These are phyloP conservation scores for Caenorhabditis imperialis DNA, from an alignment of 2,888 invertebrate species.

Conservation along the genomic window DNA sequence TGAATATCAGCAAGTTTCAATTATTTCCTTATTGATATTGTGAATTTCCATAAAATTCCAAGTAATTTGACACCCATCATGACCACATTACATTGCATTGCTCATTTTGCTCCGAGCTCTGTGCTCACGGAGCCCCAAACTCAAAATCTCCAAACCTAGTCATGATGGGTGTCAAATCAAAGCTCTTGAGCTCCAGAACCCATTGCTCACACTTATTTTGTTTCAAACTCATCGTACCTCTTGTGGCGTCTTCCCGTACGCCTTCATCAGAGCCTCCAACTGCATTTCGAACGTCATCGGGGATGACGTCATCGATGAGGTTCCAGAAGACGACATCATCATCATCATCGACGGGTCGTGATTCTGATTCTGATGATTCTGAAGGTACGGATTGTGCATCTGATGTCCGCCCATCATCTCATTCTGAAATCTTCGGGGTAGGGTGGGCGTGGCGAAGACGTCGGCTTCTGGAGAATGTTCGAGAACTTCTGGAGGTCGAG, in stretches of 20 bases:
- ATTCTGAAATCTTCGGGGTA: conserved; percentile 6
- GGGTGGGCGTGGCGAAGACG: conserved; percentile 7
- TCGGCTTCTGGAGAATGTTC: conserved; percentile 8
- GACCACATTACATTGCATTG: no score
- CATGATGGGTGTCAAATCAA: no score
- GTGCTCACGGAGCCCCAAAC: no score
- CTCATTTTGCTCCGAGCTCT: no score
- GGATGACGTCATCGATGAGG: conserved; percentile 6
- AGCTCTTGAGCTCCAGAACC: background rate
- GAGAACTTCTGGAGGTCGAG: conserved; percentile 32
- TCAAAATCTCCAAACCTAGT: no score
- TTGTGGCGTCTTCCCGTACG: conserved; percentile 54
- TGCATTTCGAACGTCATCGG: conserved; percentile 49
- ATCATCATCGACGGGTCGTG: conserved; percentile 15
- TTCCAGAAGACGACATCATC: conserved; percentile 9
- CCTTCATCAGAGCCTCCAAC: conserved; percentile 59
- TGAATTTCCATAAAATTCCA: no score
- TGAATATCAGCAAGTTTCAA: no score
- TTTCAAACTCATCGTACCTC: conserved; percentile 49
- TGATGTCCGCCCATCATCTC: background rate
- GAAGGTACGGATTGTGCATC: no score
- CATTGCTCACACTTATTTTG: background rate
- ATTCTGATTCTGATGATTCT: conserved; percentile 21
- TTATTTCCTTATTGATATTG: no score
- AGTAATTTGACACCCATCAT: no score